A percentile compares a stretch with the other conserved stretches of the same genome.
Evolutionary conservation across 2,888 invertebrate genomes (phyloP).

Genomic region (Lymantria monacha): DNA sequence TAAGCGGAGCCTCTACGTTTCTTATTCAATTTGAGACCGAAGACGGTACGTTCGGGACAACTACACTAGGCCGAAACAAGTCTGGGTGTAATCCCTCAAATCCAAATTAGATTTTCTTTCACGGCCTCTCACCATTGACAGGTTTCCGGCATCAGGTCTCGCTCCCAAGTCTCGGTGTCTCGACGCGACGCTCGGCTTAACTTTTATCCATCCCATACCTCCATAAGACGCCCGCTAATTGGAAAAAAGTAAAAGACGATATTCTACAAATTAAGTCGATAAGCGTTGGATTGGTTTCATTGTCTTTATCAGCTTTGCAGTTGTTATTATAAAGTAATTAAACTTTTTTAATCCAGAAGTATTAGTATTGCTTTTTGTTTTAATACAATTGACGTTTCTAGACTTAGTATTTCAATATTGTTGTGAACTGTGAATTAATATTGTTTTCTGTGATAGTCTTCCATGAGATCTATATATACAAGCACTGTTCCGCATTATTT

Average conservation of each 20-base stretch:
- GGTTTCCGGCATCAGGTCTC: constrained; percentile 52
- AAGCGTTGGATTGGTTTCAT: constrained; percentile 19
- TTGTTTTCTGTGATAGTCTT: not conserved
- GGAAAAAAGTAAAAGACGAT: constrained; percentile 43
- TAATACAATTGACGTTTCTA: too few relatives aligned
- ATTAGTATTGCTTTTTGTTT: not conserved
- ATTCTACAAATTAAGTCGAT: constrained; percentile 25
- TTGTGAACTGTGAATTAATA: not conserved
- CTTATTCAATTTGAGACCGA: constrained; percentile 67
- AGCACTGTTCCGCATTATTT: too few relatives aligned
- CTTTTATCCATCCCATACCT: constrained; percentile 45
- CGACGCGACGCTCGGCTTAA: constrained; percentile 46
- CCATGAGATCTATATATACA: not conserved
- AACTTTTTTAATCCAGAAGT: not conserved
- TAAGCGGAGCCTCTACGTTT: constrained; percentile 53
- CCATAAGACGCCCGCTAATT: constrained; percentile 45
- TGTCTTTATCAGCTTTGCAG: constrained; percentile 9
- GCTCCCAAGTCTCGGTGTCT: constrained; percentile 22
- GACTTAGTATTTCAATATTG: not conserved
- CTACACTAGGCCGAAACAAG: constrained; percentile 78
- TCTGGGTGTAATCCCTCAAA: constrained; percentile 77
- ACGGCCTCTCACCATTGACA: constrained; percentile 71
- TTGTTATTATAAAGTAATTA: constrained; percentile 2
- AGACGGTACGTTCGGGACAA: constrained; percentile 50
- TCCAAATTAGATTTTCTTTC: constrained; percentile 82